phyloP scores from a whole-genome alignment of 2,113 vertebrate genomes.

The Cololabis saira region DNA sequence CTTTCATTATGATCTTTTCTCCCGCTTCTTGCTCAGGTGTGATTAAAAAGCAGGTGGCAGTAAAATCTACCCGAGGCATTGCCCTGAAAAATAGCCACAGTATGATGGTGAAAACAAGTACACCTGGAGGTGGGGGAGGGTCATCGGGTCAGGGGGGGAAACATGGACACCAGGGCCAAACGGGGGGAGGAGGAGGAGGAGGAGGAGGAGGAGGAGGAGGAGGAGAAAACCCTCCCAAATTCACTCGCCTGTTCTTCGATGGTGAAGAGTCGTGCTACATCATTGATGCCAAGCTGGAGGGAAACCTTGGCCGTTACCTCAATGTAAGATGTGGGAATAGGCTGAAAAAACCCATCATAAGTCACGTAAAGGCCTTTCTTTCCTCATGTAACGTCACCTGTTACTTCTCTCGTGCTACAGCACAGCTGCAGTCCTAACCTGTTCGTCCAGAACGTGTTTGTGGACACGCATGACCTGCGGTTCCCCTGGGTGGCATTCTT shows the following conservation, averaged over 20 bases:
- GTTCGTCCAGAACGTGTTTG: conserved; percentile 98
- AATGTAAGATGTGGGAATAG: conserved; percentile 83
- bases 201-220: conserved; percentile 81
- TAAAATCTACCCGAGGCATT: conserved; percentile 95
- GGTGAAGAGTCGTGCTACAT: conserved; percentile 98
- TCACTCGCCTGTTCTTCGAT: conserved; percentile 93
- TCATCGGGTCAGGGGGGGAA: conserved; percentile 58
- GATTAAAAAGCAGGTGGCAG: conserved; percentile 92
- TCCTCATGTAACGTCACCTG: not conserved
- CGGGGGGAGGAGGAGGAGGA: conserved; percentile 76
- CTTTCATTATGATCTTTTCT: not conserved
- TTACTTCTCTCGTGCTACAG: conserved; percentile 71
- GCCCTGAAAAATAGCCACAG: conserved; percentile 93
- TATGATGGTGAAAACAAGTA: conserved; percentile 89
- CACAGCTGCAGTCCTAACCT: conserved; percentile 98
- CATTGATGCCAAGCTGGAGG: conserved; percentile 97
- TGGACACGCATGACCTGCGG: conserved; percentile 96
- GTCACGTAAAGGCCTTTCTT: not conserved
- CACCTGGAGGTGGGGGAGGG: conserved; percentile 46
- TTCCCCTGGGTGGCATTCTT: conserved; percentile 99
- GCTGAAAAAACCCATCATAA: not conserved
- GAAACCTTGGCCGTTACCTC: conserved; percentile 96
- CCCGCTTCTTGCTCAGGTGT: conserved; percentile 70
- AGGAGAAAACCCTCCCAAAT: conserved; percentile 81
- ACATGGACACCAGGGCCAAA: conserved; percentile 58